phyloP scores from a whole-genome alignment of 2,888 invertebrate genomes.

The Artemia sp. region DNA sequence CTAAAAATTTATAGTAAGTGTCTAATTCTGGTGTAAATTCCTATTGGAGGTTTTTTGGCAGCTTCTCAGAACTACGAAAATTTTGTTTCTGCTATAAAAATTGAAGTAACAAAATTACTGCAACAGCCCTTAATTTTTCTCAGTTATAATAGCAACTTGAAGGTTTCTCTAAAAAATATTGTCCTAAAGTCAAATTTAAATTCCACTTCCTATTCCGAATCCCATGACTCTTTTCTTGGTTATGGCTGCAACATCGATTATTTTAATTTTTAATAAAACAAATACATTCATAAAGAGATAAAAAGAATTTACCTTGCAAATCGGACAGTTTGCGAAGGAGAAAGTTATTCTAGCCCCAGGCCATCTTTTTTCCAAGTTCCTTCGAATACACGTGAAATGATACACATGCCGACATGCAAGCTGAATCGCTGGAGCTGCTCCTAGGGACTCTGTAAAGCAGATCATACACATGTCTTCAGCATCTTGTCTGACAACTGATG shows the following conservation, averaged over 20 bases:
- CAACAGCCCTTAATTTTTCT: too few species aligned
- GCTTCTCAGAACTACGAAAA: too few species aligned
- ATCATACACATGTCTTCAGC: conserved; percentile 99
- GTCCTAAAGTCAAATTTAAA: background rate
- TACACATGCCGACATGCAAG: conserved; percentile 88
- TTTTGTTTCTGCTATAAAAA: too few species aligned
- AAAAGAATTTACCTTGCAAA: conserved; percentile 60
- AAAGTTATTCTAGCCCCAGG: conserved; percentile 89
- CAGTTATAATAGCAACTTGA: conserved; percentile 16
- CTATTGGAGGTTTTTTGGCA: too few species aligned
- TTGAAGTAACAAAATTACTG: too few species aligned
- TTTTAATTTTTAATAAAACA: background rate
- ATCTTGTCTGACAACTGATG: conserved; percentile 59
- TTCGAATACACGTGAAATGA: conserved; percentile 75
- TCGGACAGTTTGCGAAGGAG: conserved; percentile 85
- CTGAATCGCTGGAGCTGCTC: conserved; percentile 84
- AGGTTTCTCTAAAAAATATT: background rate
- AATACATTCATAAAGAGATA: conserved; percentile 15
- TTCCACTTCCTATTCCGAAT: too few species aligned
- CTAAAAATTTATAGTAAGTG: too few species aligned
- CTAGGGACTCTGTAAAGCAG: conserved; percentile 89
- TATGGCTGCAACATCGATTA: too few species aligned
- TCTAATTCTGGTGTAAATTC: too few species aligned
- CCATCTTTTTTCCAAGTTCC: conserved; percentile 71
- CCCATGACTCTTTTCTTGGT: too few species aligned